Conservation (phyloP, 1,140 invertebrate genomes). For the Sycophila sp. region DNA sequence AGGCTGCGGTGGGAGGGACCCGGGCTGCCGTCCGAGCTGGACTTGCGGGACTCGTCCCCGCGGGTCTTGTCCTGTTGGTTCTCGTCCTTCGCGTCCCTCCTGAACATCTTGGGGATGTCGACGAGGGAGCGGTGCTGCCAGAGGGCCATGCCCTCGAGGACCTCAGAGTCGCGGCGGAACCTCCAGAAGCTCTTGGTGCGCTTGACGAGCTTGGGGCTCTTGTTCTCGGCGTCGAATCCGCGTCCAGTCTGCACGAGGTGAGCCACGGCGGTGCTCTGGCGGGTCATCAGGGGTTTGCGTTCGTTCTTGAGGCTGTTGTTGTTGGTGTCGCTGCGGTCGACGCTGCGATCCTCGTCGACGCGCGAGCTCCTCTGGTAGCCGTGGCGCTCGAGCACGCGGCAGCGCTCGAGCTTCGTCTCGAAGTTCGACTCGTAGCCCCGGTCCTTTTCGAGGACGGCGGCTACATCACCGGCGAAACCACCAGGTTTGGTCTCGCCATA, state of each 20-base stretch:
- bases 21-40: conserved; percentile 60
- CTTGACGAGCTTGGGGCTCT: conserved; percentile 73
- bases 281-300: conserved; percentile 44
- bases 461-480: conserved; percentile 27
- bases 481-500: conserved; percentile 55
- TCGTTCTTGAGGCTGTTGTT: conserved; percentile 67
- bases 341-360: conserved; percentile 40
- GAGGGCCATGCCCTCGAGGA: conserved; percentile 84
- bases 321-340: conserved; percentile 69
- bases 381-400: conserved; percentile 58
- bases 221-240: conserved; percentile 61
- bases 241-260: conserved; percentile 55
- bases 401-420: conserved; percentile 63
- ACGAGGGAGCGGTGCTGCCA: conserved; percentile 87
- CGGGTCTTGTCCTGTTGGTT: conserved; percentile 61
- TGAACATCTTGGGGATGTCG: conserved; percentile 70
- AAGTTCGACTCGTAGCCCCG: conserved; percentile 65
- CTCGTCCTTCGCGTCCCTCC: conserved; percentile 66
- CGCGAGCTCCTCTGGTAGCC: conserved; percentile 43
- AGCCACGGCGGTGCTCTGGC: conserved; percentile 58
- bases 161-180: conserved; percentile 76
- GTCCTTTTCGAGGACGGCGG: conserved; percentile 58
- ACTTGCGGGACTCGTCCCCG: conserved; percentile 59
- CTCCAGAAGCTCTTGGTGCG: conserved; percentile 87
- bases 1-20: conserved; percentile 55